Evolutionary conservation across 1,140 invertebrate species (phyloP), one percentile per base, ranked within the genome.

Genomic region (Macrotrachela quadricornifera): DNA sequence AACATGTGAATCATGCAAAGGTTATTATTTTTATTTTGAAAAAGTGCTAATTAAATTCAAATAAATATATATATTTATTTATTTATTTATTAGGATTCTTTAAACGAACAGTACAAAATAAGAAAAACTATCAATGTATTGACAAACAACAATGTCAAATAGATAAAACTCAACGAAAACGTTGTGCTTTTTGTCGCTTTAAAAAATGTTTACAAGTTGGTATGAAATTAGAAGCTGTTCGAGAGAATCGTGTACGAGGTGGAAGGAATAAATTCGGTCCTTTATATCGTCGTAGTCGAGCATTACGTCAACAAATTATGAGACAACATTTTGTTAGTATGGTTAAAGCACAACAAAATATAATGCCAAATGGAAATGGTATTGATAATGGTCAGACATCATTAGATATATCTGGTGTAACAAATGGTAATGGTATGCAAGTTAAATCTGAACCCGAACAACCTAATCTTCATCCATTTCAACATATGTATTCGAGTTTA

Each of bases 91-190:
- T 17, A 73, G 92, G 92, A 48, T 99, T 99, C 76, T 97, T 99
- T 77, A 97, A 97, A 73, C 77, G 94, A 61, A 97, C 92, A 65
- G 94, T 99, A 56, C 92, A 99, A 72, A 97, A 97, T 72, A 96
- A 96, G 73, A 99, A 97, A 74, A 84, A 92, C 51, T 71, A 72
- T 55, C 63, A 62, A 6, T 71, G 70, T 58, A 87, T 94, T 40
- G 90, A 92, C 46, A 91, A 95, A 67, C 75, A 88, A 57, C 81
- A 78, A 65, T 96, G 91, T 76, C 85, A 91, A 71, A 95, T 96
- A 62, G 88, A 95, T 72, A 95, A 95, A 71, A 90, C 85, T 43
- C 88, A 94, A 70, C 76, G 90, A 67, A 99, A 99, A 70, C 71
- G 92, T 60, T 97, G 92, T 75, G 91, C 91, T 1, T 94, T 80